These are phyloP conservation scores for Drosophila subsilvestris DNA, from an alignment of 2,888 invertebrate genomes.

Conservation along the genomic window DNA sequence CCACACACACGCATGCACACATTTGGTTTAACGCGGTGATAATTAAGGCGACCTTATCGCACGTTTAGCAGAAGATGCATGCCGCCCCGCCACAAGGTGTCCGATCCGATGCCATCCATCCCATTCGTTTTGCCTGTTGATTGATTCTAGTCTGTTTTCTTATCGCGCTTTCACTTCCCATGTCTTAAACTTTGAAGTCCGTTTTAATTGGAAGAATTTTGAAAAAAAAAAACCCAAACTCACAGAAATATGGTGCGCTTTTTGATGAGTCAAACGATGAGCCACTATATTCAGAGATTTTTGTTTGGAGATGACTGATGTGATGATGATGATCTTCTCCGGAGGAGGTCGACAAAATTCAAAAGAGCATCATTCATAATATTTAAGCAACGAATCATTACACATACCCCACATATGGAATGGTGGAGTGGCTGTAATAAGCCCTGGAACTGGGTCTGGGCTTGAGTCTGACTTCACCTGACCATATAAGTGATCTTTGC, in stretches of 20 bases:
- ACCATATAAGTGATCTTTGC: not conserved
- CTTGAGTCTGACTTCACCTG: not conserved
- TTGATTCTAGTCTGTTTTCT: slow-evolving; percentile 23
- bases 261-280: not conserved
- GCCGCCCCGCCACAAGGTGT: not conserved
- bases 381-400: not conserved
- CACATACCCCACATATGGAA: not conserved
- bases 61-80: slow-evolving; percentile 35
- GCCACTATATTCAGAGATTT: not conserved
- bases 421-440: not conserved
- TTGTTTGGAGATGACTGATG: not conserved
- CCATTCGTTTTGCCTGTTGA: not conserved
- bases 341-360: not conserved
- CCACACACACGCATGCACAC: slow-evolving; percentile 16
- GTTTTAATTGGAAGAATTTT: slow-evolving; percentile 5
- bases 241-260: not conserved
- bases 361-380: not conserved
- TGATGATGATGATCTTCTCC: not conserved
- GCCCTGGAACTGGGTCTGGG: not conserved
- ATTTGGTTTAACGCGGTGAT: slow-evolving; percentile 67
- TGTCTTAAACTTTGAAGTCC: not conserved
- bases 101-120: slow-evolving; percentile 10
- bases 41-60: slow-evolving; percentile 73
- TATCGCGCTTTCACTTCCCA: not conserved
- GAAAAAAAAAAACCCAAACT: not conserved